These are phyloP conservation scores for Hypanus sabinus DNA, from an alignment of 2,113 vertebrate genomes.

Conservation along the genomic window DNA sequence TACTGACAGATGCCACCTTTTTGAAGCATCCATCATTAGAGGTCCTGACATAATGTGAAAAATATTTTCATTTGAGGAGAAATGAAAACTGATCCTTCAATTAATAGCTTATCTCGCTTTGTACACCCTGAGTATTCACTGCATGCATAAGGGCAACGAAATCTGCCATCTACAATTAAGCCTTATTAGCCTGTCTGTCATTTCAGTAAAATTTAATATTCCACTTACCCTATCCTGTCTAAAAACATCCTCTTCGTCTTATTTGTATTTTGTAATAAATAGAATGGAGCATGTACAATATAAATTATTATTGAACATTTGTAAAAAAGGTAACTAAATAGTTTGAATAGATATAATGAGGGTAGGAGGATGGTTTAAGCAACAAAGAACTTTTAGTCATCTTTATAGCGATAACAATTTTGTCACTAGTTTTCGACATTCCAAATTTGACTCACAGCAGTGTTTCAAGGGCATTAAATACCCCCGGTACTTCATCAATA, in stretches of 20 bases:
- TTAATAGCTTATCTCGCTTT: neutral
- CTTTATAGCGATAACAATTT: neutral
- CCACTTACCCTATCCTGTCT: neutral
- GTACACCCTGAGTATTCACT: neutral
- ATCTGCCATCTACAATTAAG: neutral
- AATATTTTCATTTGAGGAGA: neutral
- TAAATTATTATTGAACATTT: neutral
- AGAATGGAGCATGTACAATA: neutral
- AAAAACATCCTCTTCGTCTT: neutral
- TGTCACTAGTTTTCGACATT: neutral
- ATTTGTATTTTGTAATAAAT: neutral
- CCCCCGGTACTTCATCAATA: neutral
- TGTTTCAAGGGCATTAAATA: neutral
- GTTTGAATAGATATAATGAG: neutral
- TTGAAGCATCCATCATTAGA: no score
- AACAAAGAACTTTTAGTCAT: neutral
- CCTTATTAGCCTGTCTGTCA: constrained; percentile 1
- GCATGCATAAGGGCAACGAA: neutral
- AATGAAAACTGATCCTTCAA: neutral
- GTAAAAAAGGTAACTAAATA: neutral
- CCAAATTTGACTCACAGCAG: neutral
- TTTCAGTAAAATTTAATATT: neutral
- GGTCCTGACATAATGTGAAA: neutral
- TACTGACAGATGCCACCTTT: no score
- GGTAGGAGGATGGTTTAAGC: neutral